phyloP scores from a whole-genome alignment of 2,888 invertebrate species.

The Dryobotodes eremita region DNA sequence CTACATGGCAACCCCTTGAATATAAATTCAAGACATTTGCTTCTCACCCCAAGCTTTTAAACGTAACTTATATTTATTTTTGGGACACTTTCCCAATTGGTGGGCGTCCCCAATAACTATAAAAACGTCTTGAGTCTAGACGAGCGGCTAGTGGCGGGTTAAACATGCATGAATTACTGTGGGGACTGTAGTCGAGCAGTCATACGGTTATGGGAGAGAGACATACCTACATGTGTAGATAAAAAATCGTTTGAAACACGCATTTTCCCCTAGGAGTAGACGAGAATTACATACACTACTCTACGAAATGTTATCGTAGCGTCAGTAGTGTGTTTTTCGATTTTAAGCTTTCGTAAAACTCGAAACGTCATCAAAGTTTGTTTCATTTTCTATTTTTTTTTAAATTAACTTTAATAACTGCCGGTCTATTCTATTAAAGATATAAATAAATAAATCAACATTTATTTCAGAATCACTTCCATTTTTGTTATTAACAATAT shows the following conservation, averaged over 20 bases:
- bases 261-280: background rate
- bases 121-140: slow-evolving; percentile 65
- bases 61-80: slow-evolving; percentile 45
- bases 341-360: background rate
- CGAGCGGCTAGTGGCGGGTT: slow-evolving; percentile 48
- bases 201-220: slow-evolving; percentile 32
- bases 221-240: background rate
- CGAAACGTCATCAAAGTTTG: background rate
- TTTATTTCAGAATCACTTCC: too few species aligned
- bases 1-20: background rate
- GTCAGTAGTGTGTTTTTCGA: background rate
- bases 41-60: slow-evolving; percentile 29
- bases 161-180: slow-evolving; percentile 62
- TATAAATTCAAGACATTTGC: slow-evolving; percentile 30
- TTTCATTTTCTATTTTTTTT: too few species aligned
- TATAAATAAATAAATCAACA: too few species aligned
- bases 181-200: slow-evolving; percentile 35
- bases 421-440: too few species aligned
- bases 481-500: too few species aligned
- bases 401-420: too few species aligned
- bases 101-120: slow-evolving; percentile 60
- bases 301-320: background rate
- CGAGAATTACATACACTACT: background rate
- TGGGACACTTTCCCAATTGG: slow-evolving; percentile 56
- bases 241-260: slow-evolving; percentile 28